Base-by-base conservation (phyloP, 2,113 vertebrate genomes). In the Balaeniceps rex region DNA sequence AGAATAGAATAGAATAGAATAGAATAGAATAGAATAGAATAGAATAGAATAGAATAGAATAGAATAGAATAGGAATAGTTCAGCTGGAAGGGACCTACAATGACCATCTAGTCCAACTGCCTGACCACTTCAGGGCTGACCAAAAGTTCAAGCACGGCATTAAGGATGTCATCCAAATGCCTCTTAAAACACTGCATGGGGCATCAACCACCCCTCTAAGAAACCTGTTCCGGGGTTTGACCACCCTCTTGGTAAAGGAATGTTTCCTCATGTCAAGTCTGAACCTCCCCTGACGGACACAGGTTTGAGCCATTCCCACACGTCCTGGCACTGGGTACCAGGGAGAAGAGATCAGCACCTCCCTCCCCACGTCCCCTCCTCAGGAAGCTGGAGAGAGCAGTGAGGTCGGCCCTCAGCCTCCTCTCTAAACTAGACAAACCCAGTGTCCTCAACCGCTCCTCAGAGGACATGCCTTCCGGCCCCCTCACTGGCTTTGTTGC, bases 401-500 rank as follows among this genome's bases (percentile, higher is more conserved):
- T 17, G 34, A 60, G 34, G 34, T 36, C 5, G 0, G 22, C 26
- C 75, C 21, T 24, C 44, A 33, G 34, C 44, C 34, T 17, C 25
- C 26, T 75, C 40, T 26, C 26, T 44, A 47, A 24, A 31, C 11
- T 17, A 60, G 42, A 24, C 6, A 77, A 76, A 36, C 25, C 14
- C 42, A 3, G 31, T 2, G 44, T 49, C 46, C 26, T 61, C 26
- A 38, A 3, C 16, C 3, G 0, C 44, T 49, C 44, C n/a, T 78
- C 46, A 15, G 1, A 40, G 46, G n/a, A 40, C 75, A 33, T 19
- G 7, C 46, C 36, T 7, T 76, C 34, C 38, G 42, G 14, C 12
- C 44, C 33, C 25, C 64, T 40, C 18, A 3, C 6, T 24, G 14
- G 8, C 55, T 52, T 64, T 0, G 0, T 21, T 63, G 46, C 16